Base-by-base conservation (phyloP, 1,140 invertebrate genomes). In the Chionoecetes opilio region DNA sequence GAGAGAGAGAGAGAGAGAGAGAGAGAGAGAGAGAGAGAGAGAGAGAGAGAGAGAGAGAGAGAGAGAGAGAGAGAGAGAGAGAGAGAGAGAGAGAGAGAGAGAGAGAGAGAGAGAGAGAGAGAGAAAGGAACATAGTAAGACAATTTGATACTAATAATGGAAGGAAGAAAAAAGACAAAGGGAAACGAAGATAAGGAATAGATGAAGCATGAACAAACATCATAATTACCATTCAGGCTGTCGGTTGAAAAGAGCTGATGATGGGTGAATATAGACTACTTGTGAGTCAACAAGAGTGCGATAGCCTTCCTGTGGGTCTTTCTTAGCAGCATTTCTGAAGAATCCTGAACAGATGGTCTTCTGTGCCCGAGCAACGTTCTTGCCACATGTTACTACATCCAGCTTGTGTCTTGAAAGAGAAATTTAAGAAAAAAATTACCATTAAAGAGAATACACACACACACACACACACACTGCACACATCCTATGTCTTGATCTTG, bases 281-380 rank as follows among this genome's bases (percentile, higher is more conserved):
- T 99, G 99, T 95, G 99, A 99, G 97, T 99, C 99, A 0, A 99
- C 99, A 1, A 99, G 97, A 0, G 99, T 99, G 92, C 99, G 97
- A 97, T 99, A 99, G 0, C 99, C 99, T 97, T 99, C 99, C 97
- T 99, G 99, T 0, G 99, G 99, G 98, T 99, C 99, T 97, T 99
- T 99, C 97, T 99, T 99, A 0, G 99, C 99, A 2, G 99, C 99
- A 97, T 99, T 99, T 92, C 99, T 97, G 97, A 99, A 99, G 97
- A 99, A 99, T 8, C 99, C 99, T 0, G 99, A 99, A 97, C 99
- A 99, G 87, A 99, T 99, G 0, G 99, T 99, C 97, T 99, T 99
- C 97, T 99, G 99, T 35, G 99, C 98, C 82, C 99, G 97, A 0
- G 99, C 99, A 0, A 99, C 99, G 97, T 99, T 99, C 97, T 99